A percentile compares a stretch with the other conserved stretches of the same genome.
phyloP scores from a whole-genome alignment of 2,113 vertebrate genomes.

The Emydocephalus ijimae region DNA sequence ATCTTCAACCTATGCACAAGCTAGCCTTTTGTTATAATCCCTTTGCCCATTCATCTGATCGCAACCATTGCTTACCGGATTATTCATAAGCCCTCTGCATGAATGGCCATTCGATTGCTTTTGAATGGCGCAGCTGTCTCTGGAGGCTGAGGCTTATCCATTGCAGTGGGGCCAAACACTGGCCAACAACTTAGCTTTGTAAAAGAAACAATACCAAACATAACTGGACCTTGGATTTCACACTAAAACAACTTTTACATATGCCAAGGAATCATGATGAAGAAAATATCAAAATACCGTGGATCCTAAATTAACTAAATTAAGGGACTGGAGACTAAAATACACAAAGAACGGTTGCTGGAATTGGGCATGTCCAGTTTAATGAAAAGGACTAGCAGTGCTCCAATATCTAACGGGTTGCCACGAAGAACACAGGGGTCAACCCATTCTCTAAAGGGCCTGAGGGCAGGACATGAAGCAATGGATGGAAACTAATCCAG shows the following conservation, averaged over 20 bases:
- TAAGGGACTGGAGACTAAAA: neutral
- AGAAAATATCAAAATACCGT: neutral
- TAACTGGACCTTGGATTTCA: neutral
- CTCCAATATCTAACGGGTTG: neutral
- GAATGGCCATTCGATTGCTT: neutral
- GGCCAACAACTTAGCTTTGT: neutral
- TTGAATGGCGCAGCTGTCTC: neutral
- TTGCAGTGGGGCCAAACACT: neutral
- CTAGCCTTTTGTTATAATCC: neutral
- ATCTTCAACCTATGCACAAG: neutral
- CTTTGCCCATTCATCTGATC: neutral
- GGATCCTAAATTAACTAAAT: neutral
- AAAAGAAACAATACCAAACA: neutral
- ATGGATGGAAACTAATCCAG: neutral
- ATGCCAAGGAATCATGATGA: neutral
- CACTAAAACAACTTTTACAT: neutral
- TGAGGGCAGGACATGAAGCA: neutral
- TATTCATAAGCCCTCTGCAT: neutral
- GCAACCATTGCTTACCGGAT: neutral
- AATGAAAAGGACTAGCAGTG: neutral
- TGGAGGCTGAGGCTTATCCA: neutral
- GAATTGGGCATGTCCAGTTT: neutral
- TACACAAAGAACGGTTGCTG: neutral
- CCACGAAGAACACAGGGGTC: neutral
- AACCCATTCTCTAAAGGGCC: neutral